Evolutionary conservation across 1,140 invertebrate species (phyloP).

Genomic region (Eumeta japonica): DNA sequence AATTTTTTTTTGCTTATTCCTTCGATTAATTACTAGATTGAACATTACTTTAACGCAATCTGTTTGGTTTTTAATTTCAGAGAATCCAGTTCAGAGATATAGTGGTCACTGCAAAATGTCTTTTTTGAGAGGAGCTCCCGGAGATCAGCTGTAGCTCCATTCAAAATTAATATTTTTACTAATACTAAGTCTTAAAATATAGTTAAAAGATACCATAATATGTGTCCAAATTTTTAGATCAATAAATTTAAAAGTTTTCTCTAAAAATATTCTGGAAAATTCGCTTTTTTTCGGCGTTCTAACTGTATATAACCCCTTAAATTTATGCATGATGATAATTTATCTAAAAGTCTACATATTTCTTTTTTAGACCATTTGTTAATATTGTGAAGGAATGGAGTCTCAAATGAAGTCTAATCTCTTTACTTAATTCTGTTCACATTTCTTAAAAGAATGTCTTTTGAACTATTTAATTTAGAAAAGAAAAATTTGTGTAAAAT

Average conservation of each 20-base stretch:
- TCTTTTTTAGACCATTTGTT: too few relatives aligned
- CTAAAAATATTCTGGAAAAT: neutral
- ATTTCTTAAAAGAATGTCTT: too few relatives aligned
- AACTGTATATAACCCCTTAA: conserved; percentile 1
- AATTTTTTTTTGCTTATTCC: conserved; percentile 9
- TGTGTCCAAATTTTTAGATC: neutral
- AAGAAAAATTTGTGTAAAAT: too few relatives aligned
- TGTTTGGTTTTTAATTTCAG: conserved; percentile 14
- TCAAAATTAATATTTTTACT: conserved; percentile 16
- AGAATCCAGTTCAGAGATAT: conserved; percentile 10
- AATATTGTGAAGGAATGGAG: too few relatives aligned
- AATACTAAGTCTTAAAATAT: conserved; percentile 14
- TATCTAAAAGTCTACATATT: too few relatives aligned
- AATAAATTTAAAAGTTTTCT: conserved; percentile 1
- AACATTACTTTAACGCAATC: conserved; percentile 11
- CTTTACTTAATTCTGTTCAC: too few relatives aligned
- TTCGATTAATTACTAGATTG: conserved; percentile 11
- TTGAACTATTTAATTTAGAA: too few relatives aligned
- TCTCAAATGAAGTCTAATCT: too few relatives aligned
- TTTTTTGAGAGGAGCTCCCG: conserved; percentile 13
- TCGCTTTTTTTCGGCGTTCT: neutral
- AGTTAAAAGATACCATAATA: conserved; percentile 8
- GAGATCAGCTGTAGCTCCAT: conserved; percentile 14
- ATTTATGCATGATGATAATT: too few relatives aligned
- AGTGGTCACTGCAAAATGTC: conserved; percentile 1